Evolutionary conservation across 2,797 vertebrate species (phyloP).

Genomic region (Monodelphis domestica): DNA sequence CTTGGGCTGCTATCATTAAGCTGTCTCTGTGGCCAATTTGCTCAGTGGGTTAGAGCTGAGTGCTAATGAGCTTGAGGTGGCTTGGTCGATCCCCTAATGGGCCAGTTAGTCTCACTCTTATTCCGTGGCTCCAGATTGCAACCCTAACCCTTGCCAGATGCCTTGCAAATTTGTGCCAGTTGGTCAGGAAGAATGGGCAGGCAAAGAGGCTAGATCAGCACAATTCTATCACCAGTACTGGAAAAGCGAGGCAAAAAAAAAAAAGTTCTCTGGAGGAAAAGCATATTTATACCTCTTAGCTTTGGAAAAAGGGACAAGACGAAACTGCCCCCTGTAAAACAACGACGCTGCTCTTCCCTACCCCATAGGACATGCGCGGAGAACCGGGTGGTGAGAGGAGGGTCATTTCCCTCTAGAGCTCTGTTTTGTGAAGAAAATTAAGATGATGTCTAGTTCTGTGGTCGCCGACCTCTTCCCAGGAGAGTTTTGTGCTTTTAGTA

Average conservation of each 20-base stretch:
- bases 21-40: not conserved
- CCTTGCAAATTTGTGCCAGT: not conserved
- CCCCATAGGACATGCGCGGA: not conserved
- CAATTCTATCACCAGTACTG: not conserved
- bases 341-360: not conserved
- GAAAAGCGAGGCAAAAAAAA: constrained; percentile 21
- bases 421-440: not conserved
- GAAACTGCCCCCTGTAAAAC: not conserved
- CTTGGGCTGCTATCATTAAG: not conserved
- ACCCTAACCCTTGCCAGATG: not conserved
- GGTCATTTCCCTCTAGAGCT: not conserved
- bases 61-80: not conserved
- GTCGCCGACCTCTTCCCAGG: not conserved
- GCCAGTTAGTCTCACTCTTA: not conserved
- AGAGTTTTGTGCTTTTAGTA: not conserved
- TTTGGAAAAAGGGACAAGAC: not conserved
- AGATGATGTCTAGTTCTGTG: not conserved
- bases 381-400: not conserved
- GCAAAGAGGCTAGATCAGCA: not conserved
- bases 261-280: not conserved
- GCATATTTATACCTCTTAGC: not conserved
- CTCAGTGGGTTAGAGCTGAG: not conserved
- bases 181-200: not conserved
- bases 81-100: not conserved
- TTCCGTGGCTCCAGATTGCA: not conserved